Evolutionary conservation across 2,113 vertebrate species (phyloP), one percentile per base, ranked within the genome.

Genomic region (Mesembrinibis cayennensis): DNA sequence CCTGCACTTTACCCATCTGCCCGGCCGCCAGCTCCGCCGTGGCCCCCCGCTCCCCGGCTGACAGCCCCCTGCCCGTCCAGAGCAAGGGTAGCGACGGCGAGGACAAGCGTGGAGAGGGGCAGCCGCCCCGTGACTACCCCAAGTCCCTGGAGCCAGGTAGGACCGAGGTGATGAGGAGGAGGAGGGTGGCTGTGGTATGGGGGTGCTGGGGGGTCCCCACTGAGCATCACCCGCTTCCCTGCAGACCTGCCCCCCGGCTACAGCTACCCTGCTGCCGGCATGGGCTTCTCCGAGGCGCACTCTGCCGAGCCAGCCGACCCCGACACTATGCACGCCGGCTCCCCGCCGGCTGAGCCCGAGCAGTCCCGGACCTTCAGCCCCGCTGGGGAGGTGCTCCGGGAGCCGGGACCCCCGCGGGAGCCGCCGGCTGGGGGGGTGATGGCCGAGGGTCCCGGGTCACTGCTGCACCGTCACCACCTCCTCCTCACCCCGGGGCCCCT

Each of bases 81-180:
- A 98, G 98, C 89, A 99, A 98, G 82, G 98, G 97, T 79, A 92
- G 92, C 16, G 97, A 99, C 11, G 67, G 97, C 13, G 98, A 99
- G 95, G 99, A 99, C 86, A 98, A 98, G 93, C 96, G 98, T 34
- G 97, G 96, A 23, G 98, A 99, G 84, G 98, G 98, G 32, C 99
- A 98, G 95, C 98, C 96, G 8, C 98, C 98, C 8, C 98, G 98
- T 72, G 98, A 98, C 78, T 98, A 98, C 97, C 98, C 99, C 93
- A 98, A 98, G 82, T 98, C 98, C 47, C 95, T 99, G 96, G 99
- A 99, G 95, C 99, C 99, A 96, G 99, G 99, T 99, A 97, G 97
- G 98, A 62, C 21, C 3, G 2, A 9, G 73, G 9, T 1, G 3
- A 3, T 0, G 36, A 18, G 5, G 77, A 11, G 62, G 69, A 27